Conservation (phyloP, 2,888 invertebrate species). For the Habroteleia sp. region DNA sequence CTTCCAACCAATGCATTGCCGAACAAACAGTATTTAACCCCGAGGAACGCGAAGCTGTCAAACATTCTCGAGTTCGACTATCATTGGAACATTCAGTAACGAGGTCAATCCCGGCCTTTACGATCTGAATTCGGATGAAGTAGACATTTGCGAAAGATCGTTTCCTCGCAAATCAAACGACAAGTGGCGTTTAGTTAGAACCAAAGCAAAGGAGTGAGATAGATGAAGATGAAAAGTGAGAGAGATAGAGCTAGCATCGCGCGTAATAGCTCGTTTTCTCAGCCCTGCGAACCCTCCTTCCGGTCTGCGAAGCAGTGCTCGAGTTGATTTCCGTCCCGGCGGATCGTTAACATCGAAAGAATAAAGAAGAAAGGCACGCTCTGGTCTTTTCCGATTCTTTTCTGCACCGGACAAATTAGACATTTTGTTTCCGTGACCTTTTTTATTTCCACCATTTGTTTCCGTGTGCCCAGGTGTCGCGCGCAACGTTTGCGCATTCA, state of each 20-base stretch:
- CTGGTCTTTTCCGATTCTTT: constrained; percentile 29
- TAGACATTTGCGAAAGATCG: constrained; percentile 34
- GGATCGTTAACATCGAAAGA: constrained; percentile 62
- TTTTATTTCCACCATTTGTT: constrained; percentile 22
- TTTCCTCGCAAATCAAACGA: constrained; percentile 43
- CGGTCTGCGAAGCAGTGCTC: constrained; percentile 54
- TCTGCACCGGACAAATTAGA: constrained; percentile 40
- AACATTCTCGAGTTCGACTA: constrained; percentile 15
- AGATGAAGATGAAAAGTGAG: constrained; percentile 18
- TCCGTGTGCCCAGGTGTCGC: constrained; percentile 29
- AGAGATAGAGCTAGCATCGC: constrained; percentile 12
- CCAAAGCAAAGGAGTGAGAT: constrained; percentile 13
- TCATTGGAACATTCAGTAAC: constrained; percentile 18
- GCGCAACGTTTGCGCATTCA: constrained; percentile 19
- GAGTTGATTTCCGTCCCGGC: constrained; percentile 64
- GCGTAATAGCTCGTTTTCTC: constrained; percentile 65
- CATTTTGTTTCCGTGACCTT: constrained; percentile 16
- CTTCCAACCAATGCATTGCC: constrained; percentile 6
- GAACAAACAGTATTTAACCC: constrained; percentile 23
- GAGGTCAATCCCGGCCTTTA: constrained; percentile 24
- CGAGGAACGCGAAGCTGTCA: constrained; percentile 13
- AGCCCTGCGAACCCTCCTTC: constrained; percentile 56
- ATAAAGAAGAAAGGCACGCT: constrained; percentile 49
- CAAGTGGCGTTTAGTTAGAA: constrained; percentile 11
- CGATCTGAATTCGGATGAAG: constrained; percentile 18